Evolutionary conservation across 2,888 invertebrate genomes (phyloP).

Genomic region (Tholera decimalis): DNA sequence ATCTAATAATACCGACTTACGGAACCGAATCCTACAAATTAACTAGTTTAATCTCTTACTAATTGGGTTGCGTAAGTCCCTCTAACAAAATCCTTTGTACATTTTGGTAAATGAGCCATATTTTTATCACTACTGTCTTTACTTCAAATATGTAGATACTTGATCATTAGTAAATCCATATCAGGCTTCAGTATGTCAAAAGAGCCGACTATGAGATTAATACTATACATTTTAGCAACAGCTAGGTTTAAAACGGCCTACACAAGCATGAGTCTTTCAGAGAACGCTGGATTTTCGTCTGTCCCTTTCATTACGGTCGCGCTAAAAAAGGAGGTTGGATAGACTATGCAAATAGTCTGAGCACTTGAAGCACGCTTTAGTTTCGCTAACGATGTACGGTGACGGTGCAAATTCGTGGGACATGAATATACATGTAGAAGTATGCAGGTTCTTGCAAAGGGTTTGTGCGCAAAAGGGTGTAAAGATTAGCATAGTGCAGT

Average conservation of each 20-base stretch:
- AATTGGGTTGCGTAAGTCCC: constrained; percentile 30
- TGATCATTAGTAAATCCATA: constrained; percentile 15
- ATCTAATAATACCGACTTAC: constrained; percentile 11
- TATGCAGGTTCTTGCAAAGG: constrained; percentile 39
- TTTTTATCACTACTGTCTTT: constrained; percentile 15
- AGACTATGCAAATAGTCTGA: constrained; percentile 74
- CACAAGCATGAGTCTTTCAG: constrained; percentile 55
- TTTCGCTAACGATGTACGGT: constrained; percentile 76
- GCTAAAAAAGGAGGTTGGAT: constrained; percentile 40
- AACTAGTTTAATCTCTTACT: constrained; percentile 37
- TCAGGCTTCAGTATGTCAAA: constrained; percentile 23
- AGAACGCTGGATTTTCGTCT: constrained; percentile 57
- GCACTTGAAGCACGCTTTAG: constrained; percentile 73
- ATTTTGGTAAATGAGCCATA: constrained; percentile 5
- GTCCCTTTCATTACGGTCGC: constrained; percentile 41
- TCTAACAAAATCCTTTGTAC: constrained; percentile 20
- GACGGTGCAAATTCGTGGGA: constrained; percentile 65
- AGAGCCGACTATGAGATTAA: constrained; percentile 11
- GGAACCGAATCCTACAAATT: constrained; percentile 25
- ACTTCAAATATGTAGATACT: constrained; percentile 14
- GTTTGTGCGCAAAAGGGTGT: constrained; percentile 28
- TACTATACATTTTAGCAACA: constrained; percentile 14
- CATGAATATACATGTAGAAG: constrained; percentile 47
- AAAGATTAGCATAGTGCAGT: constrained; percentile 38
- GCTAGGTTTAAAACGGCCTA: constrained; percentile 37